Conservation (phyloP, 2,888 invertebrate genomes). For the Horisme vitalbata region DNA sequence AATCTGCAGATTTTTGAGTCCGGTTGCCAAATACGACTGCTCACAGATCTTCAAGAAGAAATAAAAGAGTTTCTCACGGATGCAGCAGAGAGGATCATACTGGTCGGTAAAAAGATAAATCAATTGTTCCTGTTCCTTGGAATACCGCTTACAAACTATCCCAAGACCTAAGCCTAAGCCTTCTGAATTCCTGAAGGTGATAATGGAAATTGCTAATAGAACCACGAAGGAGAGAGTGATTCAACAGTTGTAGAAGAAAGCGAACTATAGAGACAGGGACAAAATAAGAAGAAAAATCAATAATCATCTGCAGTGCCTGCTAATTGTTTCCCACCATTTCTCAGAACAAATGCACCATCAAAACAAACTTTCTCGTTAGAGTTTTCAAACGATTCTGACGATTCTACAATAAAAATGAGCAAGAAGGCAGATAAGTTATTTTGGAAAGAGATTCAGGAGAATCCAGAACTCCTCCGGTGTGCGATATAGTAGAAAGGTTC, state of each 20-base stretch:
- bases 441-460: conserved; percentile 97
- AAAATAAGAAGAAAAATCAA: conserved; percentile 99
- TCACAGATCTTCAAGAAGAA: conserved; percentile 93
- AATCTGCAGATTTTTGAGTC: conserved; percentile 95
- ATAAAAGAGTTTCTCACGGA: conserved; percentile 98
- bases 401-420: conserved; percentile 90
- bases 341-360: too few relatives aligned
- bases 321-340: too few relatives aligned
- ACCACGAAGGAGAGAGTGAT: conserved; percentile 97
- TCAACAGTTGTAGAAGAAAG: conserved; percentile 96
- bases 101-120: conserved; percentile 93
- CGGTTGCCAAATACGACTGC: conserved; percentile 97
- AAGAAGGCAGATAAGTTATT: conserved; percentile 99
- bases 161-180: conserved; percentile 95
- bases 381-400: too few relatives aligned
- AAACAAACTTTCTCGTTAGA: too few relatives aligned
- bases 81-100: conserved; percentile 98
- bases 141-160: conserved; percentile 92
- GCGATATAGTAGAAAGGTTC: conserved; percentile 85
- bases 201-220: conserved; percentile 98
- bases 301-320: conserved; percentile 94
- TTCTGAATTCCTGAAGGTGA: conserved; percentile 93
- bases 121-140: conserved; percentile 97
- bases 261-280: conserved; percentile 96
- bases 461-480: conserved; percentile 77